Evolutionary conservation across 2,113 vertebrate genomes (phyloP).

Genomic region (Speoplatyrhinus poulsoni): DNA sequence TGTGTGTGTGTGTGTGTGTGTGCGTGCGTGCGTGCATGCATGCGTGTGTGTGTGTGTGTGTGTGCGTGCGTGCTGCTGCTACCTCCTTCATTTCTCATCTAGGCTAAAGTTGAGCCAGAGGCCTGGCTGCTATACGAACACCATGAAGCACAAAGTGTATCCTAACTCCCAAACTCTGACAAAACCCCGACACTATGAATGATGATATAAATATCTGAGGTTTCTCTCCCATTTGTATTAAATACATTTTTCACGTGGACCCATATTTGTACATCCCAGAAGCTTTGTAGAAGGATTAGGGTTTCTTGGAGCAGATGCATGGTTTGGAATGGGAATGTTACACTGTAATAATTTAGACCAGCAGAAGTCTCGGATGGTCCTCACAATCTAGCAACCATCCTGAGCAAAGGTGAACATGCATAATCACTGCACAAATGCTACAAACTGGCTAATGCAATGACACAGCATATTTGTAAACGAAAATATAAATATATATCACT

Average conservation of each 20-base stretch:
- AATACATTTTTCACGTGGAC: neutral
- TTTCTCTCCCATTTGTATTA: slow-evolving; percentile 12
- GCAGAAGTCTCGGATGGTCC: too few species aligned
- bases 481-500: too few species aligned
- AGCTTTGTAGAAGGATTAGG: neutral
- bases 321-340: neutral
- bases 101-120: slow-evolving; percentile 30
- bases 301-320: neutral
- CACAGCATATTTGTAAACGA: too few species aligned
- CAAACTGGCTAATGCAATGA: too few species aligned
- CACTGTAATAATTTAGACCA: too few species aligned
- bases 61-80: slow-evolving; percentile 5
- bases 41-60: too few species aligned
- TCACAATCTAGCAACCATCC: too few species aligned
- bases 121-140: neutral
- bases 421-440: too few species aligned
- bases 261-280: neutral
- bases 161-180: slow-evolving; percentile 14
- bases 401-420: too few species aligned
- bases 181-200: slow-evolving; percentile 31
- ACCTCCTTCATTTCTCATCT: slow-evolving; percentile 24
- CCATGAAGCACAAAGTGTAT: neutral
- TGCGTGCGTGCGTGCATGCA: neutral
- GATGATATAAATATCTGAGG: slow-evolving; percentile 22
- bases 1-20: neutral